Evolutionary conservation across 2,888 invertebrate genomes (phyloP), one percentile per base, ranked within the genome.

Genomic region (Trichacis sp.): DNA sequence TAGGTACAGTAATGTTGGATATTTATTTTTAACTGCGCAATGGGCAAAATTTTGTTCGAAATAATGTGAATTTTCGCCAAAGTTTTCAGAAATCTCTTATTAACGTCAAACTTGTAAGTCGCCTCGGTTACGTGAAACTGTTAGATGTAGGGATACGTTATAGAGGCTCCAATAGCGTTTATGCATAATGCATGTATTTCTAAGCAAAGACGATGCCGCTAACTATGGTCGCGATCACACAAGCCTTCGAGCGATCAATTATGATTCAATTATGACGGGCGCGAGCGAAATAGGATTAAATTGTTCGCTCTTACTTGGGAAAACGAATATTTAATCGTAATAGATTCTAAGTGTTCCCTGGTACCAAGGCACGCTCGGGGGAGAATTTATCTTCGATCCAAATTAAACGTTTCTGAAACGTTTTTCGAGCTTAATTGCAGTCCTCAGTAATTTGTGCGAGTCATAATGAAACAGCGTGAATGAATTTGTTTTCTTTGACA

Each of bases 111-210:
- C 36, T 36, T 36, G 36, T 1, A 17, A 4, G 4, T 9, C 42
- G 8, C 8, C 15, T 8, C 17, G 17, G 42, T 42, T 42, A 17
- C 2, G 42, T 18, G 42, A 42, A 42, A 42, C 17, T 42, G 17
- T 18, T 17, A 17, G 42, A 42, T 14, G 42, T n/a, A 17, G 5
- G 12, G 42, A 42, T 42, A 42, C 17, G 42, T 17, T 42, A 18
- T 3, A 8, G 8, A 5, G n/a, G 4, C 18, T 15, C 15, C 4
- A 18, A 42, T 18, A 11, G 3, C 42, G 17, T 14, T 42, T 18
- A 42, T 42, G 18, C 42, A 42, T 42, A n/a, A 42, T 42, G 42
- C 42, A 42, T 42, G 42, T 42, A 18, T 42, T 42, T 14, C 42
- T 42, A 8, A 42, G 42, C 42, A 42, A 42, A 42, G 42, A 42